phyloP scores from a whole-genome alignment of 35 echinoderm and acorn worm species.

The Anneissia japonica region DNA sequence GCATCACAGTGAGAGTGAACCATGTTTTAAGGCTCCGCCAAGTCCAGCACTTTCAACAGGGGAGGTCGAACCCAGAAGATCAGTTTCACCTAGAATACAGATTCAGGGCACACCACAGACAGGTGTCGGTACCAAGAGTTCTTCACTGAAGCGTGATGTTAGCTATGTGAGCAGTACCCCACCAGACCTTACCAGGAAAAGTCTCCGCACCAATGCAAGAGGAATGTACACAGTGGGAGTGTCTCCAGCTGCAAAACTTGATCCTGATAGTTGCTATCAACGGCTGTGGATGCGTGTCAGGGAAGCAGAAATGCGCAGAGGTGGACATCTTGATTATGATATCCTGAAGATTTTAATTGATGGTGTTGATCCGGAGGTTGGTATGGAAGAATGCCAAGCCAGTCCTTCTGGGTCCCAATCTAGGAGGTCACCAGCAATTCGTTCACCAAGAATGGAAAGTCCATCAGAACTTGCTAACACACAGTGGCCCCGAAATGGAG shows the following conservation, averaged over 20 bases:
- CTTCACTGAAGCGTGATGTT: slow-evolving; percentile 40
- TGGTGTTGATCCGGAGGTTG: slow-evolving; percentile 44
- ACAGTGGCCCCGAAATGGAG: background rate
- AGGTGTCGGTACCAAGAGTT: background rate
- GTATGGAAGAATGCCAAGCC: background rate
- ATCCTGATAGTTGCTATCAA: slow-evolving; percentile 34
- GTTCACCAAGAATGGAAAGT: background rate
- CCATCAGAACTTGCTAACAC: background rate
- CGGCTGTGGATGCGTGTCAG: slow-evolving; percentile 54
- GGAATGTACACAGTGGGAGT: background rate
- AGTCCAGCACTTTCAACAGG: slow-evolving; percentile 3
- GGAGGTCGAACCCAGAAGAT: background rate
- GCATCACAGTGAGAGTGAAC: slow-evolving; percentile 33
- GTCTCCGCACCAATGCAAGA: slow-evolving; percentile 25
- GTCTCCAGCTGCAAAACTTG: background rate
- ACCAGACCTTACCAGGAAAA: slow-evolving; percentile 42
- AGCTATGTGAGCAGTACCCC: slow-evolving; percentile 56
- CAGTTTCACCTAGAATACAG: background rate
- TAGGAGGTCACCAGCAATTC: background rate
- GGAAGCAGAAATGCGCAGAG: slow-evolving; percentile 49
- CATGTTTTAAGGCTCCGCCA: slow-evolving; percentile 12
- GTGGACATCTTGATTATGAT: slow-evolving; percentile 56
- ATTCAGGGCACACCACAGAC: background rate
- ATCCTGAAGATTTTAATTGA: slow-evolving; percentile 50
- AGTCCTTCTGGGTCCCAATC: background rate